A percentile compares a stretch with the other conserved stretches of the same genome.
These are phyloP conservation scores for Catagonus wagneri DNA, from an alignment of 2,113 vertebrate species.

Conservation along the genomic window DNA sequence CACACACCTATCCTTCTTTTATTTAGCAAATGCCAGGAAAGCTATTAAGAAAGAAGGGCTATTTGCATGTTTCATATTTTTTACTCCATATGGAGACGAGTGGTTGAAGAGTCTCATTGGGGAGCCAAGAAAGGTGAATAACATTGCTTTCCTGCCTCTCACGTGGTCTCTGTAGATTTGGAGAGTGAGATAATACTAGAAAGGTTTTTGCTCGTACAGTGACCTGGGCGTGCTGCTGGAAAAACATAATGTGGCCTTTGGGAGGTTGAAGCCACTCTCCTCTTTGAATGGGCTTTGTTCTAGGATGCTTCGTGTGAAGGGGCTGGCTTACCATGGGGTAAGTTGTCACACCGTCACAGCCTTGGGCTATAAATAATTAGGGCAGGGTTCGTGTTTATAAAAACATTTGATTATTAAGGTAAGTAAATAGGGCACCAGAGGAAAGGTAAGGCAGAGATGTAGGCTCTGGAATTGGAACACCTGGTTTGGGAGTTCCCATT, in stretches of 20 bases:
- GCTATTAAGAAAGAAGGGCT: neutral
- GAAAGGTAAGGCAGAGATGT: neutral
- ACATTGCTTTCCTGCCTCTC: neutral
- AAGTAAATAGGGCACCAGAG: neutral
- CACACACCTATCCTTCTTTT: neutral
- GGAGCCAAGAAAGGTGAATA: neutral
- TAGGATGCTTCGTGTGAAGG: neutral
- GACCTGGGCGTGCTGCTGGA: neutral
- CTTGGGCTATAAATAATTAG: neutral
- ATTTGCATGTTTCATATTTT: neutral
- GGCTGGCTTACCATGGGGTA: neutral
- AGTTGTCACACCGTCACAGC: neutral
- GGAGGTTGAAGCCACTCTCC: neutral
- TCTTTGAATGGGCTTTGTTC: neutral
- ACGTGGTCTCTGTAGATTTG: neutral
- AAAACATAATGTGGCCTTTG: neutral
- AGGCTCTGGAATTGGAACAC: neutral
- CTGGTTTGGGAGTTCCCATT: no score
- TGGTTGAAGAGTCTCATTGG: neutral
- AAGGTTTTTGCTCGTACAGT: neutral
- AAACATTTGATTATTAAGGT: neutral
- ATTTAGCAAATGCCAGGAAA: conserved; percentile 13
- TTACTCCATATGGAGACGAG: neutral
- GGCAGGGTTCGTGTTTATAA: neutral
- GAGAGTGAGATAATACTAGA: neutral